These are phyloP conservation scores for Brachyopa scutellaris DNA, from an alignment of 2,888 invertebrate genomes.

Conservation along the genomic window DNA sequence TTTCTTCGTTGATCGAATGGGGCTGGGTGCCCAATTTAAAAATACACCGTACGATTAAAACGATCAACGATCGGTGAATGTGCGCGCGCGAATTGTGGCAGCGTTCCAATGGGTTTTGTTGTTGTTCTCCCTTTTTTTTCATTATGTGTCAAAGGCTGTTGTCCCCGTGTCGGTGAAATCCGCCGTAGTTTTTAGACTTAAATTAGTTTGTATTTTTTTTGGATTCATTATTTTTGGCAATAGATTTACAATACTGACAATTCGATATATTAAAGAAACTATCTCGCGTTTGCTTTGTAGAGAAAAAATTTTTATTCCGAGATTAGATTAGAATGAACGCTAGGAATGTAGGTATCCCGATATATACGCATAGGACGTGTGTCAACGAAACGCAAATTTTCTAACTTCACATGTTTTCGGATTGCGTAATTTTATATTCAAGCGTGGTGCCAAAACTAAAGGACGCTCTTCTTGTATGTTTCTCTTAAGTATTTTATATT, in stretches of 20 bases:
- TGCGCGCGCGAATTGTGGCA: constrained; percentile 59
- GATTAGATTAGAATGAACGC: constrained; percentile 19
- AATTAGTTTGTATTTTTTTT: constrained; percentile 29
- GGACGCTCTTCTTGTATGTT: background rate
- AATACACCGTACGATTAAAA: constrained; percentile 30
- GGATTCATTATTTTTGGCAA: constrained; percentile 35
- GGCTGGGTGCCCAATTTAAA: constrained; percentile 56
- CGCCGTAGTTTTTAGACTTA: constrained; percentile 34
- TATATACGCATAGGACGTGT: constrained; percentile 1
- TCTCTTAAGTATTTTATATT: constrained; percentile 21
- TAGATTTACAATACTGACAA: constrained; percentile 41
- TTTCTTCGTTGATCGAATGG: constrained; percentile 41
- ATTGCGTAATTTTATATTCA: constrained; percentile 46
- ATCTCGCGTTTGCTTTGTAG: background rate
- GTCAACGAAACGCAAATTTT: constrained; percentile 27
- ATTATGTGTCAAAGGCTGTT: constrained; percentile 69
- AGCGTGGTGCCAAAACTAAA: constrained; percentile 31
- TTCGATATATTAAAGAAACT: constrained; percentile 43
- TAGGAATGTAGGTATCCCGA: constrained; percentile 28
- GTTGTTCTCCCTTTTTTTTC: constrained; percentile 54
- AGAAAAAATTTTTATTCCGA: background rate
- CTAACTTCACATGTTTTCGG: constrained; percentile 29
- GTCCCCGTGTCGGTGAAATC: constrained; percentile 50
- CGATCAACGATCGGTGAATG: constrained; percentile 39
- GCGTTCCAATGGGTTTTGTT: constrained; percentile 30